Base-by-base conservation (phyloP, 2,888 invertebrate genomes). In the Caenorhabditis drosophilae region DNA sequence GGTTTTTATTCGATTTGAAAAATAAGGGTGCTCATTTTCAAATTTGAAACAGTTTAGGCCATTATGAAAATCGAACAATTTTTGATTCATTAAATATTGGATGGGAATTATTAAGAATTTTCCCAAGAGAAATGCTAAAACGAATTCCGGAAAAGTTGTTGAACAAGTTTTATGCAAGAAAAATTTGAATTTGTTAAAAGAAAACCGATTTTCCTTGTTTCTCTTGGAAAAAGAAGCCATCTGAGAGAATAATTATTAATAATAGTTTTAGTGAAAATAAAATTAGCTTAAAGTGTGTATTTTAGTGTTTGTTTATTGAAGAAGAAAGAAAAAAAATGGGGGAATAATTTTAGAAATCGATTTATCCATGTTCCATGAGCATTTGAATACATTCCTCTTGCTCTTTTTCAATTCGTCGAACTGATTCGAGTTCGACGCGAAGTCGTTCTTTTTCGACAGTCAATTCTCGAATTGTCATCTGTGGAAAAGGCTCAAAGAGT, bases 71-170 rank as follows among this genome's bases (percentile, higher is more conserved):
- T 87, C 91, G 97, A 84, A 93, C 94, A 69, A 93, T 97, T 69
- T 96, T 96, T 87, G 97, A 98, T 86, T 97, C 97, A 15, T 88
- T 98, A 83, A 97, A 98, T 87, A 92, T 97, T 84, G 97, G 97
- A 82, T 98, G 98, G 97, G 95, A 97, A 85, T 87, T 98, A 82
- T 89, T 98, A 71, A 93, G 97, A 89, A 98, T 97, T 87, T 98
- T 98, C 92, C 98, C 97, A 81, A 95, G 96, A 88, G 97, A 97
- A 87, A 96, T 97, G 96, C 88, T 98, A 83, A 98, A 98, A 86
- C 90, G 97, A 89, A 98, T 98, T 85, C 97, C 97, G 38, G 92
- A 93, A 50, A 89, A 89, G 73, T 91, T 90, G 62, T 89, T 98
- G 84, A 94, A 94, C 48, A 96, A 97, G 87, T 98, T 93, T 89